phyloP scores from a whole-genome alignment of 2,113 vertebrate species.

The Brachypteracias leptosomus region DNA sequence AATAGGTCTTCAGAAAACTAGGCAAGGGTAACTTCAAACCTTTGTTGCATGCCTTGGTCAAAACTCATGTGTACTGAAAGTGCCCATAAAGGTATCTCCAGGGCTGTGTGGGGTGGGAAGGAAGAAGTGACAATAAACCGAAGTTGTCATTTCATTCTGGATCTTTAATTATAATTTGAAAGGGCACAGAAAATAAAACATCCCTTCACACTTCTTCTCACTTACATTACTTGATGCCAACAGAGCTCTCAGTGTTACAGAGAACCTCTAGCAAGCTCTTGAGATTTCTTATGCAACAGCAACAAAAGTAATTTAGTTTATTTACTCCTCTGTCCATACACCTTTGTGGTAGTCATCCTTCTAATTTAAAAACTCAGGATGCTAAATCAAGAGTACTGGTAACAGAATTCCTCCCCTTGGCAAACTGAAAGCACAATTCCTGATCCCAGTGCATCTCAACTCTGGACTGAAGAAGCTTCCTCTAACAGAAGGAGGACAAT shows the following conservation, averaged over 20 bases:
- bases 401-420: not conserved
- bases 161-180: not conserved
- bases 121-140: not conserved
- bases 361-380: not conserved
- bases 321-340: not conserved
- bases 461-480: not conserved
- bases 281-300: not conserved
- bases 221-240: not conserved
- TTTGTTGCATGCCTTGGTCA: not conserved
- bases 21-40: not conserved
- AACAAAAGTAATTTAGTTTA: not conserved
- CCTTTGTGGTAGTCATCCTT: not conserved
- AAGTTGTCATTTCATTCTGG: not conserved
- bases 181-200: not conserved
- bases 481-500: not conserved
- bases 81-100: not conserved
- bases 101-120: rapidly evolving
- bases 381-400: not conserved
- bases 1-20: not conserved
- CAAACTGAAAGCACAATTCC: not conserved
- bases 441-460: not conserved
- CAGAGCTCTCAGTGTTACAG: not conserved
- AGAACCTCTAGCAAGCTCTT: not conserved
- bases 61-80: not conserved
- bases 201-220: not conserved